phyloP scores from a whole-genome alignment of 1,140 invertebrate genomes.

The Drosophila ohnishii region DNA sequence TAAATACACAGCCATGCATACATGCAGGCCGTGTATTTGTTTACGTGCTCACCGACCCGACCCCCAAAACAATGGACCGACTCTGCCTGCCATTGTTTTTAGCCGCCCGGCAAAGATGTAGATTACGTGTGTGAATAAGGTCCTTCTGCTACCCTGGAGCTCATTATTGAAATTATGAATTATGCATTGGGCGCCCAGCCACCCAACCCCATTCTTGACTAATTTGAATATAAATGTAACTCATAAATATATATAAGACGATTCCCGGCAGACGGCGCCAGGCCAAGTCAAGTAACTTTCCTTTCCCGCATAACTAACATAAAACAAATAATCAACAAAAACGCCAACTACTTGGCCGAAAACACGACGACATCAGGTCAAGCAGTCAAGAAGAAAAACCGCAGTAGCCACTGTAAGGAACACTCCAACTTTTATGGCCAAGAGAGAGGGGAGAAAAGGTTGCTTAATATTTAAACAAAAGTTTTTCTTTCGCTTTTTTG shows the following conservation, averaged over 20 bases:
- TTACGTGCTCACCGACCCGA: constrained; percentile 52
- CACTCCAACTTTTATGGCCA: constrained; percentile 60
- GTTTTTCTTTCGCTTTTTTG: constrained; percentile 12
- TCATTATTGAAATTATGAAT: constrained; percentile 71
- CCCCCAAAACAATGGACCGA: constrained; percentile 49
- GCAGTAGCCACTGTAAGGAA: constrained; percentile 25
- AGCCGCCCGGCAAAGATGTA: constrained; percentile 21
- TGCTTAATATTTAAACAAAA: constrained; percentile 73
- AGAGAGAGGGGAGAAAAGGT: constrained; percentile 1
- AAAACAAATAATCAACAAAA: constrained; percentile 49
- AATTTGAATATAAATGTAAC: constrained; percentile 62
- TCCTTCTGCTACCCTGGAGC: constrained; percentile 35
- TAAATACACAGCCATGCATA: constrained; percentile 39
- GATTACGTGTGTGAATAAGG: constrained; percentile 27
- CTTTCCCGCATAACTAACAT: constrained; percentile 38
- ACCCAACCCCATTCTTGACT: constrained; percentile 8
- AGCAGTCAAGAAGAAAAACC: constrained; percentile 51
- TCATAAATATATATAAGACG: constrained; percentile 59
- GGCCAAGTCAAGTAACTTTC: constrained; percentile 39
- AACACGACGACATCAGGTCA: constrained; percentile 53
- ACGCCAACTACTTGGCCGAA: constrained; percentile 50
- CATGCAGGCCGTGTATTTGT: constrained; percentile 45
- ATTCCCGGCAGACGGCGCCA: constrained; percentile 44
- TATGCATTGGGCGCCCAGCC: constrained; percentile 42
- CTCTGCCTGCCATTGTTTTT: constrained; percentile 50